A percentile compares a stretch with the other conserved stretches of the same genome.
phyloP scores from a whole-genome alignment of 2,888 invertebrate species.

The Escarpia spicata region DNA sequence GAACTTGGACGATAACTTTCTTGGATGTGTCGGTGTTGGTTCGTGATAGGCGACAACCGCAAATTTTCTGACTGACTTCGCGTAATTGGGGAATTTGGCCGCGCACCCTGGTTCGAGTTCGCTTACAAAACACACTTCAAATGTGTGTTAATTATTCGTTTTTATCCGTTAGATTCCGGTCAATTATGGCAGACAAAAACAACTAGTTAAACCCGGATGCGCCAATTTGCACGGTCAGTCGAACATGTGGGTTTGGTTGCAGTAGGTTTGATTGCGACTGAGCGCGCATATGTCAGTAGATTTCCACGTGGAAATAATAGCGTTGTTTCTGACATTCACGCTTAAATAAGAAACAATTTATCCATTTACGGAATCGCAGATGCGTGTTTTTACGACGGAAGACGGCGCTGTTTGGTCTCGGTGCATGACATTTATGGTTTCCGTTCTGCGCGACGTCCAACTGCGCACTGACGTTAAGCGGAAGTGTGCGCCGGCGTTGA shows the following conservation, averaged over 20 bases:
- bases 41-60: neutral
- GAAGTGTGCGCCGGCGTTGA: neutral
- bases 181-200: neutral
- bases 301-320: neutral
- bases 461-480: slow-evolving; percentile 1
- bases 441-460: neutral
- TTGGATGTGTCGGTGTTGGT: no score
- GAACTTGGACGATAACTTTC: no score
- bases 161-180: neutral
- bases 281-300: neutral
- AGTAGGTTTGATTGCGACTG: neutral
- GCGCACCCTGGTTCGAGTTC: neutral
- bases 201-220: neutral
- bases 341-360: neutral
- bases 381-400: neutral
- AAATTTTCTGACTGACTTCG: neutral
- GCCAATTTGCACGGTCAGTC: neutral
- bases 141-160: slow-evolving; percentile 1
- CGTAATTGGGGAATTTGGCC: neutral
- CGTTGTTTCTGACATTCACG: neutral
- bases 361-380: neutral
- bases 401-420: neutral
- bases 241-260: neutral
- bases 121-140: neutral
- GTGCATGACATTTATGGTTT: neutral